Percentiles rank a stretch among this genome's conserved stretches.
Conservation (phyloP, 2,113 vertebrate species). For the Mustelus asterias region DNA sequence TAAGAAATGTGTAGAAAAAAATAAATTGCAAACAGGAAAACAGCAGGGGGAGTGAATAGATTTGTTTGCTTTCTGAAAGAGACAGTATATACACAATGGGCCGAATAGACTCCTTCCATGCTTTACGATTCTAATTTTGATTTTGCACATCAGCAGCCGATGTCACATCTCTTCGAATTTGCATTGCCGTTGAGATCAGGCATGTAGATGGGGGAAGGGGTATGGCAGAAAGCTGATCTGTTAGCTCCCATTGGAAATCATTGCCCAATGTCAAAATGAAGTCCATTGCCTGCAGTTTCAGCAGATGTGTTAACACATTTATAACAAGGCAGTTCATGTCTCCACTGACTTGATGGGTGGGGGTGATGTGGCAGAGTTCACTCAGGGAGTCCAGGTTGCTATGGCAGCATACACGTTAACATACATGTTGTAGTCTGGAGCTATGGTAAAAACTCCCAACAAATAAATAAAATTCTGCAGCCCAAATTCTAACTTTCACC, state of each 20-base stretch:
- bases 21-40: background rate
- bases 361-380: too few relatives aligned
- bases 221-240: background rate
- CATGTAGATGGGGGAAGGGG: background rate
- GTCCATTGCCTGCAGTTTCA: background rate
- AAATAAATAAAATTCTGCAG: background rate
- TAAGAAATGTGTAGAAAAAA: background rate
- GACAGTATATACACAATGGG: background rate
- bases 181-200: background rate
- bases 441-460: background rate
- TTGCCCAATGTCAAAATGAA: background rate
- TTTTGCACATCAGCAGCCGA: background rate
- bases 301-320: background rate
- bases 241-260: background rate
- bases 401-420: background rate
- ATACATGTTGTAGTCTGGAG: background rate
- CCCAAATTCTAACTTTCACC: background rate
- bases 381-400: background rate
- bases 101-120: background rate
- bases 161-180: background rate
- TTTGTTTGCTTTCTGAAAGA: background rate
- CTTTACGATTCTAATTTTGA: background rate
- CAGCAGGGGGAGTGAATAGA: background rate
- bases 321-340: background rate
- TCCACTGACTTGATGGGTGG: background rate